phyloP scores from a whole-genome alignment of 2,797 vertebrate genomes.

The Dicrostonyx torquatus region DNA sequence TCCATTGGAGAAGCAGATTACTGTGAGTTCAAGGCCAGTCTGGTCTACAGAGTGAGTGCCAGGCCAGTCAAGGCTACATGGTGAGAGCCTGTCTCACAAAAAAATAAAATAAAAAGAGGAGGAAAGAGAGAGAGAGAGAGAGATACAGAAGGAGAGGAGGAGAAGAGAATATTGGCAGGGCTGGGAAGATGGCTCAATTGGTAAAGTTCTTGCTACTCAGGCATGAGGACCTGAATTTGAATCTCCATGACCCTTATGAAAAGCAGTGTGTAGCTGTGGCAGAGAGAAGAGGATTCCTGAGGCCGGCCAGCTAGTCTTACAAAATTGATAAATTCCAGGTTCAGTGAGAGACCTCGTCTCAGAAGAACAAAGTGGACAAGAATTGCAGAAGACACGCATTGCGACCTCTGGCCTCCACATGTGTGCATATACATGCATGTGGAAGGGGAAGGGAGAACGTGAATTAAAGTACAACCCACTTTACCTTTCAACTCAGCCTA shows the following conservation, averaged over 20 bases:
- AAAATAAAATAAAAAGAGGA: no score
- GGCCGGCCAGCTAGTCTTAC: background rate
- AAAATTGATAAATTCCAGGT: background rate
- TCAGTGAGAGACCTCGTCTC: background rate
- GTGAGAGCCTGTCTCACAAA: background rate
- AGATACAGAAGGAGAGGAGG: fast-evolving
- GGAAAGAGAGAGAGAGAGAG: no score
- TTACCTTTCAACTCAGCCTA: conserved; percentile 1
- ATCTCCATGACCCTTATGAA: background rate
- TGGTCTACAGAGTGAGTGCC: background rate
- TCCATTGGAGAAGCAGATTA: background rate
- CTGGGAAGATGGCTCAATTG: background rate
- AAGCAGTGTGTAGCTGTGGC: no score
- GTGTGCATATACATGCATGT: no score
- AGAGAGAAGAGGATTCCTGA: background rate
- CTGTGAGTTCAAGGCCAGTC: background rate
- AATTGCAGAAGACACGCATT: background rate
- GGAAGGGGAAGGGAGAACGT: background rate
- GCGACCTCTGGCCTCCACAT: background rate
- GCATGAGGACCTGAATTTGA: background rate
- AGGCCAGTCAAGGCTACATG: background rate
- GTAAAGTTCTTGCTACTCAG: background rate
- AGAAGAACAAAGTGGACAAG: background rate
- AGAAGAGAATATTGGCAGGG: background rate
- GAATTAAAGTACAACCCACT: background rate